phyloP scores from a whole-genome alignment of 2,113 vertebrate species.

The Callorhinus ursinus region DNA sequence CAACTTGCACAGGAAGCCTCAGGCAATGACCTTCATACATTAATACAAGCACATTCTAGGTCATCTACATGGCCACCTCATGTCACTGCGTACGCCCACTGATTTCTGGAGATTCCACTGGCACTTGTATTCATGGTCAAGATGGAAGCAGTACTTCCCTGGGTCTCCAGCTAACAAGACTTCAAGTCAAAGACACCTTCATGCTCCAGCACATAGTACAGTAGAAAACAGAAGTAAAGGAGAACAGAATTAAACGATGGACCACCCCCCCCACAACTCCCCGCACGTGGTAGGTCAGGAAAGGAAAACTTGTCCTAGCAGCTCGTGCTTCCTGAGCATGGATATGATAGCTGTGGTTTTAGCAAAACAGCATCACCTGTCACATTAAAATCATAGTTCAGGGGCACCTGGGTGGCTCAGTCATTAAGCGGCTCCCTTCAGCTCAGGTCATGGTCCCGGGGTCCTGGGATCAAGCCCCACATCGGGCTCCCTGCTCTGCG shows the following conservation, averaged over 20 bases:
- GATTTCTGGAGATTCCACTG: neutral
- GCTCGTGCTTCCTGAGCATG: neutral
- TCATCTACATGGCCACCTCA: neutral
- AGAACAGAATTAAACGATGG: neutral
- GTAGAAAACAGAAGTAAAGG: neutral
- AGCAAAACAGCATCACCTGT: neutral
- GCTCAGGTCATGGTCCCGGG: no score
- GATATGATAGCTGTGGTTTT: neutral
- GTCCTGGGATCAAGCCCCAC: no score
- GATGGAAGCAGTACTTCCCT: neutral
- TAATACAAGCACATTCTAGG: neutral
- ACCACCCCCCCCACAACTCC: neutral
- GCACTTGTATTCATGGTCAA: neutral
- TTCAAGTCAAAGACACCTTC: neutral
- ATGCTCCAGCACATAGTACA: fast-evolving
- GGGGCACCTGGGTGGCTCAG: no score
- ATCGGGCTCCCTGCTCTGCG: no score
- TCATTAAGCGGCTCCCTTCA: no score
- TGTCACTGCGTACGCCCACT: neutral
- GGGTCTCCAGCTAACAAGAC: neutral
- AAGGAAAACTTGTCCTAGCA: neutral
- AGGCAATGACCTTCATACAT: neutral
- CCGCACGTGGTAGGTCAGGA: neutral
- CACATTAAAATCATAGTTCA: neutral
- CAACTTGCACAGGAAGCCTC: neutral